A percentile compares a stretch with the other conserved stretches of the same genome.
phyloP scores from a whole-genome alignment of 2,888 invertebrate species.

The Drosophila affinis region DNA sequence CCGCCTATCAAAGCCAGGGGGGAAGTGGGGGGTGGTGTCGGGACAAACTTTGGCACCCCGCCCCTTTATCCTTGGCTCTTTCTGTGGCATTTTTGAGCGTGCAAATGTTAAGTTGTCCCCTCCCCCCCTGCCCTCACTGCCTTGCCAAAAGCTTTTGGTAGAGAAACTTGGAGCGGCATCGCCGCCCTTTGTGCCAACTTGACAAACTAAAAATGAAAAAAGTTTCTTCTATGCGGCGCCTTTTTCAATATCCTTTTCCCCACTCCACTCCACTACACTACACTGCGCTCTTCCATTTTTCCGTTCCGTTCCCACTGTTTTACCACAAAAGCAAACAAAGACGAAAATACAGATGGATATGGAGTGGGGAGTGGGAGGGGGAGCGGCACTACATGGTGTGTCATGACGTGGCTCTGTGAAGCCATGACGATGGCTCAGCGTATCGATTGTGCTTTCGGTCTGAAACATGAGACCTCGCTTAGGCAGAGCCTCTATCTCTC shows the following conservation, averaged over 20 bases:
- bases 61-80: conserved; percentile 32
- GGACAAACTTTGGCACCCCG: conserved; percentile 38
- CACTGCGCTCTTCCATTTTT: background rate
- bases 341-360: background rate
- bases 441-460: conserved; percentile 61
- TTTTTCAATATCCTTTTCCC: conserved; percentile 69
- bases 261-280: too few relatives aligned
- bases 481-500: background rate
- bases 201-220: conserved; percentile 80
- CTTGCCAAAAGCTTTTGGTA: conserved; percentile 35
- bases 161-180: conserved; percentile 58
- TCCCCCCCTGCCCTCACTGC: too few relatives aligned
- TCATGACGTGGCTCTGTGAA: conserved; percentile 26
- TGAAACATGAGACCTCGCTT: conserved; percentile 22
- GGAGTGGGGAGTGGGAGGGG: background rate
- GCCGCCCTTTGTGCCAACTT: conserved; percentile 71
- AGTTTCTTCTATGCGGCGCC: conserved; percentile 73
- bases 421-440: conserved; percentile 57
- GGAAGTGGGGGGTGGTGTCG: conserved; percentile 6
- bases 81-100: conserved; percentile 46
- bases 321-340: conserved; percentile 42
- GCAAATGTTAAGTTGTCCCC: conserved; percentile 63
- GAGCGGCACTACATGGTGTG: background rate
- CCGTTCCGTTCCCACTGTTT: conserved; percentile 21
- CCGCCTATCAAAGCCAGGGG: background rate